Evolutionary conservation across 2,113 vertebrate species (phyloP).

Genomic region (Carlito syrichta): DNA sequence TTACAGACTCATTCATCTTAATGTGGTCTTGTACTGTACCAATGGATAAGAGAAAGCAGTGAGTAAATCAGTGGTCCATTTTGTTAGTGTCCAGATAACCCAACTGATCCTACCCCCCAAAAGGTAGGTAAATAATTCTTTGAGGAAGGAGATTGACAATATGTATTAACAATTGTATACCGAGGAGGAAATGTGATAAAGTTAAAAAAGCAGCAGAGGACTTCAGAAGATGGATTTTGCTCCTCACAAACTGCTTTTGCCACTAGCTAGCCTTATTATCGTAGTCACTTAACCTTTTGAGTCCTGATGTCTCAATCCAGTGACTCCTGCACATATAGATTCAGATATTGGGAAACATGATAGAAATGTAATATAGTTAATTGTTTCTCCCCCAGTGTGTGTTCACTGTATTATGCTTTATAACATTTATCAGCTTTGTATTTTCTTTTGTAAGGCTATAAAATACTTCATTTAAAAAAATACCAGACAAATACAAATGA

Average conservation of each 20-base stretch:
- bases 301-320: background rate
- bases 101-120: background rate
- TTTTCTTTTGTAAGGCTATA: slow-evolving; percentile 9
- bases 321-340: background rate
- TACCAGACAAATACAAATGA: background rate
- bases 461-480: background rate
- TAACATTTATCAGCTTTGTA: background rate
- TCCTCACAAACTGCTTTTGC: background rate
- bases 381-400: background rate
- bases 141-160: background rate
- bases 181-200: background rate
- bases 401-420: background rate
- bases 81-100: background rate
- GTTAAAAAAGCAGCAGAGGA: background rate
- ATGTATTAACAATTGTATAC: background rate
- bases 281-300: background rate
- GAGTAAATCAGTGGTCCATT: background rate
- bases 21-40: background rate
- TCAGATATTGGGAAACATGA: background rate
- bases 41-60: background rate
- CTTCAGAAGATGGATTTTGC: background rate
- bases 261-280: background rate
- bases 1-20: background rate
- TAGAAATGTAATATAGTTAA: background rate
- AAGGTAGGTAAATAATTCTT: background rate